Base-by-base conservation (phyloP, 2,113 vertebrate species). In the Ammodytes marinus region DNA sequence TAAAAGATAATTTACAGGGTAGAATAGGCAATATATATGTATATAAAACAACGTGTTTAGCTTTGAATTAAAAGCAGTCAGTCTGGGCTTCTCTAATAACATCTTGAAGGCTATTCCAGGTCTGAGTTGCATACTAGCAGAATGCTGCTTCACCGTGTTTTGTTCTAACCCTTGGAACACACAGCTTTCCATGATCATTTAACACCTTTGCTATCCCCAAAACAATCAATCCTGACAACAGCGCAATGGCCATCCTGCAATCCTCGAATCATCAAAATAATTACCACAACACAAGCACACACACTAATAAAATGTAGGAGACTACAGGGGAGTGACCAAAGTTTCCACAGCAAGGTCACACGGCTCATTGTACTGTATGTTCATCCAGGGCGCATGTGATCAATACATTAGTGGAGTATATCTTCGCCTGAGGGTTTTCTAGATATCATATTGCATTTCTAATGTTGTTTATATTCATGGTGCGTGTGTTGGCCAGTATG, bases 231-330 rank as follows among this genome's bases (percentile, higher is more conserved):
- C 68, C 63, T 53, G 66, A 69, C 69, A 69, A 74, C 6, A 14
- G 70, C 45, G 17, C 54, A n/a, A 0, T 58, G 46, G n/a, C 77
- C 77, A 86, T 82, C 76, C 79, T 53, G 8, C 77, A 77, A 87
- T 85, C 82, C 39, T 55, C 37, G 27, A 27, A 27, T 72, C 52
- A 80, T 85, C 74, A 70, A 35, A 86, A 82, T 77, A 84, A 82
- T 83, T 71, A 80, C 47, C 69, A 73, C 42, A 67, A 76, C n/a
- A 17, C 53, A 69, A 75, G 63, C 77, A 74, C 39, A 42, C 19
- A 46, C 47, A 17, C 7, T 61, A 77, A 66, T 53, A 50, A 54
- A 4, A 27, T 74, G 19, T 10, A 64, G 49, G 9, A n/a, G 74
- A 45, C 8, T 3, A 6, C 11, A 6, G 37, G 39, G 43, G 5